Percentiles rank a stretch among this genome's conserved stretches.
Evolutionary conservation across 2,888 invertebrate genomes (phyloP).

Genomic region (Rhamnusium bicolor): DNA sequence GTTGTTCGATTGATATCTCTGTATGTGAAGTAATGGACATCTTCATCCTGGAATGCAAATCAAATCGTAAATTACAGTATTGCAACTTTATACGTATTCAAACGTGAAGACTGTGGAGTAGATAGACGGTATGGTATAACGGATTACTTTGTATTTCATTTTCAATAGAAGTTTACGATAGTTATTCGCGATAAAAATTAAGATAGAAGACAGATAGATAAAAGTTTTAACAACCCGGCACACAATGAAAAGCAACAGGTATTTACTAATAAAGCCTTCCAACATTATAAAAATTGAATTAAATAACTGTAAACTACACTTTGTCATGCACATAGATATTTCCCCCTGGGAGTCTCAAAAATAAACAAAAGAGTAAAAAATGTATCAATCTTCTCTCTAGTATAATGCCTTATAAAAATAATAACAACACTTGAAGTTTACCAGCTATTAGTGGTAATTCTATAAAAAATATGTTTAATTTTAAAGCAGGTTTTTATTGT

Average conservation of each 20-base stretch:
- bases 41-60: constrained; percentile 75
- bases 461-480: no score
- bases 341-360: no score
- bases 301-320: not conserved
- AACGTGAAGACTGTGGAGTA: not conserved
- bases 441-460: no score
- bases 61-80: constrained; percentile 23
- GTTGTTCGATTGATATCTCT: constrained; percentile 84
- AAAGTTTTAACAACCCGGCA: no score
- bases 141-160: not conserved
- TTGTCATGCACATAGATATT: no score
- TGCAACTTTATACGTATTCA: not conserved
- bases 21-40: constrained; percentile 81
- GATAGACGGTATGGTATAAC: not conserved
- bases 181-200: not conserved
- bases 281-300: not conserved
- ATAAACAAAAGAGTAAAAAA: no score
- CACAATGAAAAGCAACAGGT: not conserved
- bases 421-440: no score
- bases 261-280: not conserved
- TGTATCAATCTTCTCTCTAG: no score
- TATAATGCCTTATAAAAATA: no score
- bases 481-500: no score
- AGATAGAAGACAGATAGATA: no score
- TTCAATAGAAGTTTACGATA: not conserved